Evolutionary conservation across 2,113 vertebrate genomes (phyloP).

Genomic region (Clarias batrachus): DNA sequence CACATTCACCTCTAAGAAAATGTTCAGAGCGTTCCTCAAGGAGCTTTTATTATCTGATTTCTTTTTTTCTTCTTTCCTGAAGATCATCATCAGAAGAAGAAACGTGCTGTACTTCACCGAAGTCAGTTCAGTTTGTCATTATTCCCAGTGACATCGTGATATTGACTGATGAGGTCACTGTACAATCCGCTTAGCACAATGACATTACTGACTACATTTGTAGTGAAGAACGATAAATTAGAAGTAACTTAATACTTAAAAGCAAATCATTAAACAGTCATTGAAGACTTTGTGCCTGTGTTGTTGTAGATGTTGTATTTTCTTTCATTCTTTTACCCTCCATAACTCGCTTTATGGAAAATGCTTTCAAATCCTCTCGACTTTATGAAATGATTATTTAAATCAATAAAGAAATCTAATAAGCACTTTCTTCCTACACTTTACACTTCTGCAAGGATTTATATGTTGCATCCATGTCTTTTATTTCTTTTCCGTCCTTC

Average conservation of each 20-base stretch:
- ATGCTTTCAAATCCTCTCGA: not conserved
- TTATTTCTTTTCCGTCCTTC: no score
- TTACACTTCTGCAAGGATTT: not conserved
- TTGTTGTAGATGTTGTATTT: not conserved
- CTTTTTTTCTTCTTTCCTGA: no score
- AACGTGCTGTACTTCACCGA: not conserved
- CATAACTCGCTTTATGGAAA: no score
- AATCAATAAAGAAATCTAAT: not conserved
- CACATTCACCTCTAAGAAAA: no score
- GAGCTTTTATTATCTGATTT: not conserved
- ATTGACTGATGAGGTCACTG: no score
- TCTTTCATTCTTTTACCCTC: not conserved
- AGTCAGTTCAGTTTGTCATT: not conserved
- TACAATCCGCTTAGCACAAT: no score
- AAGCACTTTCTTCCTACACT: not conserved
- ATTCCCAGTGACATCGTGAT: not conserved
- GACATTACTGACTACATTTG: no score
- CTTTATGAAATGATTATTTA: not conserved
- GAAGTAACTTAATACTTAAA: no score
- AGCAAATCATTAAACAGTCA: not conserved
- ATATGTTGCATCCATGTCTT: no score
- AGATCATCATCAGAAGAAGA: not conserved
- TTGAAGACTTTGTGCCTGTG: no score
- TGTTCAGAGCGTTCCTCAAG: not conserved
- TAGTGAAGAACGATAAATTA: no score